Percentiles rank a stretch among this genome's conserved stretches.
phyloP scores from a whole-genome alignment of 2,888 invertebrate species.

The Pyrrhia umbra region DNA sequence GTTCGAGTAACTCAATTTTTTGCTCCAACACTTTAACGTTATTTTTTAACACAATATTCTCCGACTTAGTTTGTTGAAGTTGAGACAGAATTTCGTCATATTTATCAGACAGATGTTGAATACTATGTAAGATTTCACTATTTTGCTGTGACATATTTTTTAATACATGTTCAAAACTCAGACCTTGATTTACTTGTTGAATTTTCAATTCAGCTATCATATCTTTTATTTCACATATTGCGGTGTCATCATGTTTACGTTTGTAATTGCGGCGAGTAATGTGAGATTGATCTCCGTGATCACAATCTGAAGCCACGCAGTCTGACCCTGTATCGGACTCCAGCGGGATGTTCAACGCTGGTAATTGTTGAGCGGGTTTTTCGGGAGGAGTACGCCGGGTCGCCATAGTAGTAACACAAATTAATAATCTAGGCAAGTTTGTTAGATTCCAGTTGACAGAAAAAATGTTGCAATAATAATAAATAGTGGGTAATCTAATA shows the following conservation, averaged over 20 bases:
- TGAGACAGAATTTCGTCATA: conserved; percentile 1
- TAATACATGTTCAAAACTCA: too few species aligned
- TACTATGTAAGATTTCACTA: not conserved
- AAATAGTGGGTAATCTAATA: too few species aligned
- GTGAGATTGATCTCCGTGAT: not conserved
- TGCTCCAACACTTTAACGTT: conserved; percentile 1
- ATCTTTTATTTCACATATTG: conserved; percentile 1
- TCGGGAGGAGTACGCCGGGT: too few species aligned
- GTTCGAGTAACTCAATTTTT: conserved; percentile 2
- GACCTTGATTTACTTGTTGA: not conserved
- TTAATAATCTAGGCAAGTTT: too few species aligned
- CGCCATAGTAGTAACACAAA: too few species aligned
- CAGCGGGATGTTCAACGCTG: too few species aligned
- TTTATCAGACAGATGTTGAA: conserved; percentile 2
- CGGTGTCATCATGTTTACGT: not conserved
- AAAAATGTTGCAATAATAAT: too few species aligned
- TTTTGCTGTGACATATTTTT: too few species aligned
- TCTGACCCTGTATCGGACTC: too few species aligned
- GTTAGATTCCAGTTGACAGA: too few species aligned
- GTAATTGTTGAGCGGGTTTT: too few species aligned
- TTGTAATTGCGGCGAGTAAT: not conserved
- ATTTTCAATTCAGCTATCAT: not conserved
- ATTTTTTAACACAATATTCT: not conserved
- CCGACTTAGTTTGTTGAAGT: not conserved
- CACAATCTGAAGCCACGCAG: too few species aligned